Evolutionary conservation across 2,888 invertebrate genomes (phyloP), one percentile per base, ranked within the genome.

Genomic region (Agrotis puta): DNA sequence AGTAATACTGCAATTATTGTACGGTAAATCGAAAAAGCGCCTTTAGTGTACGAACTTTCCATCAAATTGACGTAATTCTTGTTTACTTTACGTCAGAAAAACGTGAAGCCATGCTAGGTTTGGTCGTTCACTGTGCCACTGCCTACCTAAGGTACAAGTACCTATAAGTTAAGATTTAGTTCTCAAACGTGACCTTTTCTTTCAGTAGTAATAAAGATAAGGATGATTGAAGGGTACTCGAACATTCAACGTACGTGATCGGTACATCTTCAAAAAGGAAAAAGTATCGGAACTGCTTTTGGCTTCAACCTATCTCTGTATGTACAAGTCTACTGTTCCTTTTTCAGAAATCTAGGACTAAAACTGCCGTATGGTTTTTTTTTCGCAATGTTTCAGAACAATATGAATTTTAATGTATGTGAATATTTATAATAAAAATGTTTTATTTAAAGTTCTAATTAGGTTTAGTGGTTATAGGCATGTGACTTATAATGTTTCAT

Each of bases 221-320:
- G 74, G 22, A 50, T 79, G 74, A 76, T 79, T 76, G 74, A 47
- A 76, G 66, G 79, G 47, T 51, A 48, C 47, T 77, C 63, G 27
- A 71, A 51, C 56, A 66, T 66, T 79, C 61, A 62, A 18, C 59
- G 79, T 66, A 73, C 74, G 74, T 75, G 74, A 71, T 77, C 78
- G 51, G 56, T 67, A 47, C 56, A 73, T 72, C 53, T 72, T 53
- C 61, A 39, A 64, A 79, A 53, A 66, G 48, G 61, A 39, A 71
- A 74, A 53, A 22, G 43, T 63, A 33, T 11, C n/a, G 43, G 51
- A 77, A 33, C 20, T 51, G 47, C 18, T 77, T 48, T 57, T 77
- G 50, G 57, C 18, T 22, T 73, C 56, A 6, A 33, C 6, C 13
- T 33, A 33, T 7, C 56, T 33, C n/a, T 56, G 33, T 27, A n/a